Conservation (phyloP, 2,888 invertebrate species). For the Eupithecia vulgata region DNA sequence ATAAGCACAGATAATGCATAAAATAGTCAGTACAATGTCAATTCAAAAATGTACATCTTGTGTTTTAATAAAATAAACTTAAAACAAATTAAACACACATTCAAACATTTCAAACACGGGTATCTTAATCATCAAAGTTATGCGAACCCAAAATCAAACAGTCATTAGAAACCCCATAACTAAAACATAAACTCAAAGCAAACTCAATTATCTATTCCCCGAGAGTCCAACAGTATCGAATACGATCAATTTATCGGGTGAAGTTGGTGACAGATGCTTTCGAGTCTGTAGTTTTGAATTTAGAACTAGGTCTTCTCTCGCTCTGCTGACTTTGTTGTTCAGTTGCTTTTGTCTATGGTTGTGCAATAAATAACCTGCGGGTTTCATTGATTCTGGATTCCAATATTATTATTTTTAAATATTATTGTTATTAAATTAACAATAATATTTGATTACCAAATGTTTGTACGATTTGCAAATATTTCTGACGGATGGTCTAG, state of each 20-base stretch:
- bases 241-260: slow-evolving; percentile 38
- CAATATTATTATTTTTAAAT: too few relatives aligned
- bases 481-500: too few relatives aligned
- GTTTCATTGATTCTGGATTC: neutral
- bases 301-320: slow-evolving; percentile 34
- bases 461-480: too few relatives aligned
- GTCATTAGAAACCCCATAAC: slow-evolving; percentile 4
- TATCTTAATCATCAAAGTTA: neutral
- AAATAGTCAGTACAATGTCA: neutral
- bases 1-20: neutral
- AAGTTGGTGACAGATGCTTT: slow-evolving; percentile 41
- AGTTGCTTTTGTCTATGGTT: neutral
- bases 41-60: neutral
- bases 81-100: neutral
- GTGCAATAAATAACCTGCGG: neutral
- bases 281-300: slow-evolving; percentile 38
- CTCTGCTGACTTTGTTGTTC: slow-evolving; percentile 2
- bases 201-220: slow-evolving; percentile 27
- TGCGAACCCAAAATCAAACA: slow-evolving; percentile 10
- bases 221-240: slow-evolving; percentile 27
- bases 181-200: slow-evolving; percentile 13
- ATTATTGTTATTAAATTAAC: too few relatives aligned
- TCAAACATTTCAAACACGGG: neutral
- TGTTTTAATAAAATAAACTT: neutral
- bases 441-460: too few relatives aligned